Percentiles rank a stretch among this genome's conserved stretches.
Evolutionary conservation across 2,797 vertebrate species (phyloP).

Genomic region (Okamejei kenojei): DNA sequence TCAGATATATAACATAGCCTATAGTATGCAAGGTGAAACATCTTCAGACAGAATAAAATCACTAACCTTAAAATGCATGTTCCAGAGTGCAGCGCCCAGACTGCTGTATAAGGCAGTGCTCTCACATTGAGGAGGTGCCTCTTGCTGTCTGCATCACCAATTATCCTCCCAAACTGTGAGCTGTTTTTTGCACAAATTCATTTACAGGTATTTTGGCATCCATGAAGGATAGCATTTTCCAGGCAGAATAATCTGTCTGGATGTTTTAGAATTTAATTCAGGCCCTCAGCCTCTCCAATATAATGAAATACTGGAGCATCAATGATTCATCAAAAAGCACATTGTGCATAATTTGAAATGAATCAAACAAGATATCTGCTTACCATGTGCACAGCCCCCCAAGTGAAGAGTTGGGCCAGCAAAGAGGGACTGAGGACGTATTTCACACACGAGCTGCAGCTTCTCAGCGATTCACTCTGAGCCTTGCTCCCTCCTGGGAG

Average conservation of each 20-base stretch:
- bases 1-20: neutral
- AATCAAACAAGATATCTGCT: constrained; percentile 47
- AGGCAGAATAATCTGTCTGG: constrained; percentile 41
- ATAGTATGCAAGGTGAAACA: constrained; percentile 20
- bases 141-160: constrained; percentile 46
- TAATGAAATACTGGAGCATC: constrained; percentile 39
- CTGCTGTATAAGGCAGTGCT: constrained; percentile 48
- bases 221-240: constrained; percentile 41
- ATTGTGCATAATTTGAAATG: constrained; percentile 40
- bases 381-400: constrained; percentile 55
- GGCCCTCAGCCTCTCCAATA: constrained; percentile 42
- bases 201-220: constrained; percentile 42
- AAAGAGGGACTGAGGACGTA: constrained; percentile 46
- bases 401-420: constrained; percentile 49
- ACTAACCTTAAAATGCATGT: constrained; percentile 52
- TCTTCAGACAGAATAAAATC: constrained; percentile 33
- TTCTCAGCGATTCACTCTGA: constrained; percentile 45
- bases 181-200: constrained; percentile 43
- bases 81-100: constrained; percentile 48
- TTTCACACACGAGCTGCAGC: constrained; percentile 46
- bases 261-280: constrained; percentile 38
- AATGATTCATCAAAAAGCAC: constrained; percentile 47
- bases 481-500: constrained; percentile 47
- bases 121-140: constrained; percentile 43
- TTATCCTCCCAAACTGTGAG: constrained; percentile 49